Conservation (phyloP, 2,888 invertebrate species). For the Protodeltote pygarga region DNA sequence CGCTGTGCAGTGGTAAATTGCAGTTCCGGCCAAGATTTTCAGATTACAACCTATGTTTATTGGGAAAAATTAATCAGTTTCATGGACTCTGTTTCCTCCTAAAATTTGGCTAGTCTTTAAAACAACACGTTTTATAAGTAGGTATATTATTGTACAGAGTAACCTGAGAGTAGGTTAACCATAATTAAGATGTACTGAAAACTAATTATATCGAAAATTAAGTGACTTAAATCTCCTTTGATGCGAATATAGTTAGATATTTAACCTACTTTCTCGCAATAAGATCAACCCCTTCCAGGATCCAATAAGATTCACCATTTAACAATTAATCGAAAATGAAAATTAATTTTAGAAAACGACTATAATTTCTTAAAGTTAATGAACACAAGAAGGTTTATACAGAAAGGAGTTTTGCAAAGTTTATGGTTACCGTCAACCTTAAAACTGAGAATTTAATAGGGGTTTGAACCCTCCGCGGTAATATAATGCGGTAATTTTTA, state of each 20-base stretch:
- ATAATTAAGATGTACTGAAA: too few species aligned
- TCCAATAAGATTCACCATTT: conserved; percentile 56
- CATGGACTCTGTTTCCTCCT: too few species aligned
- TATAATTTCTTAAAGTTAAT: conserved; percentile 57
- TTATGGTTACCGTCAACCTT: conserved; percentile 45
- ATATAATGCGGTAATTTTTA: conserved; percentile 46
- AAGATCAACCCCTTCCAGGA: conserved; percentile 38
- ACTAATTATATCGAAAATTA: too few species aligned
- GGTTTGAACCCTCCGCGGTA: conserved; percentile 33
- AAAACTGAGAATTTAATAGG: conserved; percentile 52
- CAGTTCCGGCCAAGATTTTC: too few species aligned
- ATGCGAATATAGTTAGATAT: background rate
- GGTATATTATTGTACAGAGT: too few species aligned
- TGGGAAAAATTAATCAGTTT: too few species aligned
- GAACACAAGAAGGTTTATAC: conserved; percentile 59
- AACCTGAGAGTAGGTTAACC: too few species aligned
- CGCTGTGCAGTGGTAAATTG: too few species aligned
- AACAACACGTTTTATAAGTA: too few species aligned
- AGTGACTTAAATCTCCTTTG: background rate
- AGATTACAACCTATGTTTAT: too few species aligned
- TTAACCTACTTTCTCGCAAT: conserved; percentile 3
- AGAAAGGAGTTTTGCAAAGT: conserved; percentile 45
- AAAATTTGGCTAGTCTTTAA: too few species aligned
- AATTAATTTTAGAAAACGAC: conserved; percentile 59
- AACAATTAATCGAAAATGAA: conserved; percentile 58